These are phyloP conservation scores for Drosophila insularis DNA, from an alignment of 1,140 invertebrate genomes.

Conservation along the genomic window DNA sequence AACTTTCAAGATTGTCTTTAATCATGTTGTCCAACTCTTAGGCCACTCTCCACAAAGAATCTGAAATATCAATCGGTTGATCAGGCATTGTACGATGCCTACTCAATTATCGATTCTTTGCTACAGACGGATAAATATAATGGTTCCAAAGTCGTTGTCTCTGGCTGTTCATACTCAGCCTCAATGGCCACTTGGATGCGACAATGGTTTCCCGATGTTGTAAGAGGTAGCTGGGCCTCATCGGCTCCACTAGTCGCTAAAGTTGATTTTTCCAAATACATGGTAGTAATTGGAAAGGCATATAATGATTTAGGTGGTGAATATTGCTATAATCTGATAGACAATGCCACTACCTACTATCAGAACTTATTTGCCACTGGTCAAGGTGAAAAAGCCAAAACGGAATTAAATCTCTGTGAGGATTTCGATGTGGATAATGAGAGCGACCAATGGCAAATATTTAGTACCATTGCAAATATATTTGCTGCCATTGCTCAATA, in stretches of 20 bases:
- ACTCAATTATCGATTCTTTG: constrained; percentile 86
- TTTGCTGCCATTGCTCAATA: constrained; percentile 74
- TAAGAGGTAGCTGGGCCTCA: constrained; percentile 86
- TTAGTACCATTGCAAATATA: constrained; percentile 71
- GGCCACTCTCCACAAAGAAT: constrained; percentile 84
- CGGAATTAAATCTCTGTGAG: constrained; percentile 76
- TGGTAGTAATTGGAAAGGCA: constrained; percentile 62
- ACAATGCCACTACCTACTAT: constrained; percentile 84
- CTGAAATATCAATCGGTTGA: constrained; percentile 88
- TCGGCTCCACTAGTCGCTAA: constrained; percentile 88
- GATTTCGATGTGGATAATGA: constrained; percentile 60
- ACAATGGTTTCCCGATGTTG: constrained; percentile 90
- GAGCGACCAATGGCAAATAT: constrained; percentile 71
- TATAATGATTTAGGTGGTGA: constrained; percentile 77
- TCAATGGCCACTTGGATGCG: constrained; percentile 90
- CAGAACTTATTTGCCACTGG: constrained; percentile 69
- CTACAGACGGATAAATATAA: constrained; percentile 82
- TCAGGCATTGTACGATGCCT: constrained; percentile 90
- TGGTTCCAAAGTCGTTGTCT: constrained; percentile 83
- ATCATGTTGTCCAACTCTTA: not conserved
- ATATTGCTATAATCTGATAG: constrained; percentile 83
- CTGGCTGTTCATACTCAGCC: constrained; percentile 93
- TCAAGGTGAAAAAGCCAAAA: constrained; percentile 57
- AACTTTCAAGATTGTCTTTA: not conserved
- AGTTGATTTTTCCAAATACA: constrained; percentile 85